Percentiles rank a stretch among this genome's conserved stretches.
phyloP scores from a whole-genome alignment of 92 coral and sea anemone genomes.

The Plumapathes pennacea region DNA sequence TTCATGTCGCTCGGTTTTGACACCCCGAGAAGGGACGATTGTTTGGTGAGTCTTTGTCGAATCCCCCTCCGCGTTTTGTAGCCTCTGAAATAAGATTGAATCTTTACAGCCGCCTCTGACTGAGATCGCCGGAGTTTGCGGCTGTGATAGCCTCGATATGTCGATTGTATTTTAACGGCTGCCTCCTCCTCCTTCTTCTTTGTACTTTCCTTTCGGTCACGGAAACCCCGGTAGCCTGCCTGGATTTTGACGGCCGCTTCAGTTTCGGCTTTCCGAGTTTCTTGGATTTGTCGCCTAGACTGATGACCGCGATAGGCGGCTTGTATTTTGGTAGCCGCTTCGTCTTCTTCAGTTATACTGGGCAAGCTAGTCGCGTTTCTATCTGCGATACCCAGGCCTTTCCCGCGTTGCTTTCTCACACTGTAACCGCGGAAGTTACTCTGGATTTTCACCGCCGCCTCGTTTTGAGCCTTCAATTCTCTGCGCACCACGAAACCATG shows the following conservation, averaged over 20 bases:
- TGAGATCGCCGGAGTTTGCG: constrained; percentile 17
- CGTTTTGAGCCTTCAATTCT: constrained; percentile 24
- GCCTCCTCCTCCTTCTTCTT: constrained; percentile 37
- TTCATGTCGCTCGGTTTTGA: constrained; percentile 20
- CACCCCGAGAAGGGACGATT: constrained; percentile 15
- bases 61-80: constrained; percentile 41
- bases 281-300: constrained; percentile 42
- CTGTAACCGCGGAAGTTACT: constrained; percentile 66
- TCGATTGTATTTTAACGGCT: constrained; percentile 60
- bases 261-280: background rate
- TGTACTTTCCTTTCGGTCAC: constrained; percentile 30
- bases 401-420: constrained; percentile 33
- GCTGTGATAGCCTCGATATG: constrained; percentile 43
- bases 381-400: background rate
- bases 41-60: constrained; percentile 21
- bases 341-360: constrained; percentile 46
- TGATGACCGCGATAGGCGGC: constrained; percentile 52
- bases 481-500: constrained; percentile 77
- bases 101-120: constrained; percentile 33
- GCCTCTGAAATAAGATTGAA: constrained; percentile 49
- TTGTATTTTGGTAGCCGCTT: constrained; percentile 62
- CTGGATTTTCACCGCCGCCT: constrained; percentile 65
- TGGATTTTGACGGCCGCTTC: constrained; percentile 72
- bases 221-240: constrained; percentile 75
- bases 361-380: background rate